Evolutionary conservation across 53 echinoderm and acorn worm genomes (phyloP).

Genomic region (Echinometra lucunter): DNA sequence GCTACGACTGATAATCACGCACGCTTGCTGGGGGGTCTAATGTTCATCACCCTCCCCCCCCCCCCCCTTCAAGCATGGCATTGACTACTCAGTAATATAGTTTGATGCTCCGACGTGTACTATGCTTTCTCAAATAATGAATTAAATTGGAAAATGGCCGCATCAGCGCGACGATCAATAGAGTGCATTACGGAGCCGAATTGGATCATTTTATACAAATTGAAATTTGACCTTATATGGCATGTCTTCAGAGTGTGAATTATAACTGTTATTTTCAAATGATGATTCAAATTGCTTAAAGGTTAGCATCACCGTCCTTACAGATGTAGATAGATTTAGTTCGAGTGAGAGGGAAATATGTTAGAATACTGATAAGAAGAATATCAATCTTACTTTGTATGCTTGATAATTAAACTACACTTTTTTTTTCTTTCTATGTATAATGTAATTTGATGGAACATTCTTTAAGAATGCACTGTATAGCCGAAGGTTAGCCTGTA

Average conservation of each 20-base stretch:
- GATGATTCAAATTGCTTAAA: not conserved
- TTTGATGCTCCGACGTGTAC: not conserved
- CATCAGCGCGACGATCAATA: not conserved
- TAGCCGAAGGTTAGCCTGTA: not conserved
- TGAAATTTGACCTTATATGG: not conserved
- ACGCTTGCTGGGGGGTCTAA: not conserved
- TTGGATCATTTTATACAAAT: not conserved
- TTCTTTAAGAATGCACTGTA: not conserved
- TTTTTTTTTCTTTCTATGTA: too few relatives aligned
- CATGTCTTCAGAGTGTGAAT: not conserved
- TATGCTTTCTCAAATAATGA: not conserved
- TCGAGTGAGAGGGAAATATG: not conserved
- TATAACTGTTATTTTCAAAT: not conserved
- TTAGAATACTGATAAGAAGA: too few relatives aligned
- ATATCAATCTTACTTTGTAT: too few relatives aligned
- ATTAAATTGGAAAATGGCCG: constrained; percentile 17
- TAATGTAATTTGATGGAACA: not conserved
- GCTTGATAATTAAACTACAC: too few relatives aligned
- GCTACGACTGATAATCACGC: not conserved
- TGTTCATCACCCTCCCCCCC: too few relatives aligned
- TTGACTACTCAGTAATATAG: not conserved
- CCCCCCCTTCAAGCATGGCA: not conserved
- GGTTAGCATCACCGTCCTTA: not conserved
- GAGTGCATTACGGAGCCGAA: not conserved
- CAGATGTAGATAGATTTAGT: not conserved